Base-by-base conservation (phyloP, 2,113 vertebrate species). In the Promerops cafer region DNA sequence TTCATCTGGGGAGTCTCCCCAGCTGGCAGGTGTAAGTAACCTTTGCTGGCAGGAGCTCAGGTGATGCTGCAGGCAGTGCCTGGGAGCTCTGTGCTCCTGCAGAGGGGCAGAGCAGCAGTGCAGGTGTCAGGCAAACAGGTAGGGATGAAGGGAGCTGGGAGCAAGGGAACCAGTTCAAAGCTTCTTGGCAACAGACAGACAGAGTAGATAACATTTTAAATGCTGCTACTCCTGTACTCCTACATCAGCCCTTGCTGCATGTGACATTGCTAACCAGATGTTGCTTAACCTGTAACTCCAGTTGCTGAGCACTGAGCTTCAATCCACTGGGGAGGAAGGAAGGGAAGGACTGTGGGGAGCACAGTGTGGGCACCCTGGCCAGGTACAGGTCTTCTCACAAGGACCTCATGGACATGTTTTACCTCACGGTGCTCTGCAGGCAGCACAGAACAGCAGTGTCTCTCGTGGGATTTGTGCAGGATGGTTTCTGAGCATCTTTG, bases 381-480 rank as follows among this genome's bases (percentile, higher is more conserved):
- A 59, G 37, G 40, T 6, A 3, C 27, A 35, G 30, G 3, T 27
- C n/a, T 66, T 26, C 44, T 84, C 63, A 26, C 16, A 40, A 11
- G 39, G 27, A 74, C 23, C 30, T 87, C 33, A 2, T 19, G 45
- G 44, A 11, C 5, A 1, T 0, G 1, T 44, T 72, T 49, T 47
- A 35, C 27, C 50, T 26, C 8, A 0, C 3, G 15, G 57, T 20
- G 27, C 10, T 22, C 21, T 71, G 42, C 61, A 75, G 26, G 50
- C 12, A 33, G 45, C 13, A 23, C n/a, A 44, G 50, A 49, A 1
- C 37, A 61, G 66, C 50, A 26, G 45, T 6, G 37, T 7, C 21
- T 16, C 10, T 9, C 0, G 0, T 1, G 10, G 61, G 63, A 8
- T 37, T 50, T 27, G 56, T n/a, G 64, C 50, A 31, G 33, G 17